Evolutionary conservation across 2,797 vertebrate genomes (phyloP).

Genomic region (Microctenopoma stevenorrisi): DNA sequence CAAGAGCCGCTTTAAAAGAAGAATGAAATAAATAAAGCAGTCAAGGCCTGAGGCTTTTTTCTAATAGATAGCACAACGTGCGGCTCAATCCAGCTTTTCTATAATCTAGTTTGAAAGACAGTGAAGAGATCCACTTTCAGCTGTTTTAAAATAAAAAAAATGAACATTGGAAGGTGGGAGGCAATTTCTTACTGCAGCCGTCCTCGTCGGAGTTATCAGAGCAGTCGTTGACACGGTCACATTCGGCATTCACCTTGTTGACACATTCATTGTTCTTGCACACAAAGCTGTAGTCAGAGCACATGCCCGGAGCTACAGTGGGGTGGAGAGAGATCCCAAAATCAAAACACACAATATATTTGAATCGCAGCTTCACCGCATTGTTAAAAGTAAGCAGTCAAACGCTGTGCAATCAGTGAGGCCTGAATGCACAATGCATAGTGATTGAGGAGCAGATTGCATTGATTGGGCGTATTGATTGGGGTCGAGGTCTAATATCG

Average conservation of each 20-base stretch:
- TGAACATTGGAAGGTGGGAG: neutral
- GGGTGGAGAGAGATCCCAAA: slow-evolving; percentile 37
- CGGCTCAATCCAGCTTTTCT: slow-evolving; percentile 46
- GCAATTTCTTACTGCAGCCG: slow-evolving; percentile 74
- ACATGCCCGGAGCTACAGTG: slow-evolving; percentile 65
- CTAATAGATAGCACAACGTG: slow-evolving; percentile 51
- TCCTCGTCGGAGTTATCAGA: slow-evolving; percentile 80
- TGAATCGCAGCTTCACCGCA: slow-evolving; percentile 36
- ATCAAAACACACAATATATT: slow-evolving; percentile 54
- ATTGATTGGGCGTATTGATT: slow-evolving; percentile 77
- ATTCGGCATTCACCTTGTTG: slow-evolving; percentile 86
- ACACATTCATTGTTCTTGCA: slow-evolving; percentile 76
- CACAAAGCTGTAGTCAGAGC: slow-evolving; percentile 80
- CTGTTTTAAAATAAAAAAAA: slow-evolving; percentile 23
- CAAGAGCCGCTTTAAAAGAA: slow-evolving; percentile 72
- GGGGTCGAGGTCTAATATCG: slow-evolving; percentile 71
- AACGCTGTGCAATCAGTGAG: slow-evolving; percentile 69
- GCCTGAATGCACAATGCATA: slow-evolving; percentile 64
- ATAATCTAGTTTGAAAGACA: slow-evolving; percentile 67
- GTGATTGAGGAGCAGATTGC: slow-evolving; percentile 74
- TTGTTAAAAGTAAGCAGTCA: slow-evolving; percentile 57
- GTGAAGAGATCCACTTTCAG: slow-evolving; percentile 50
- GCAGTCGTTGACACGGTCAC: slow-evolving; percentile 81
- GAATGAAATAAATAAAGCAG: slow-evolving; percentile 73
- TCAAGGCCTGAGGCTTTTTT: slow-evolving; percentile 61